Conservation (phyloP, 1,140 invertebrate genomes). For the Aradophagus sp. region DNA sequence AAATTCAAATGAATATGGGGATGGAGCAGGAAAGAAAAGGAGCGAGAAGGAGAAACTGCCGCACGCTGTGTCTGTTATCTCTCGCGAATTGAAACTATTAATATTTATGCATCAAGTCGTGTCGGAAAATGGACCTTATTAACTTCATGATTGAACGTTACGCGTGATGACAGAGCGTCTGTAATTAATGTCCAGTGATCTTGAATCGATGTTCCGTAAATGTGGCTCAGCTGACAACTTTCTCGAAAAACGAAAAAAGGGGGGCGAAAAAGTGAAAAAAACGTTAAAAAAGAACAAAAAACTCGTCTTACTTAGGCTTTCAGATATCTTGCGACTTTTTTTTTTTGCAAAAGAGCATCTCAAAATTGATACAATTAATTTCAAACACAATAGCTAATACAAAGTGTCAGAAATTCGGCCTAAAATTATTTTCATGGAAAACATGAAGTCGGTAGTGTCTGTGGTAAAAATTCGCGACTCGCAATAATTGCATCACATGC, state of each 20-base stretch:
- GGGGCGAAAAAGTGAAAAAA: no score
- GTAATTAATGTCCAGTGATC: conserved; percentile 57
- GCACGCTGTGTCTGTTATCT: no score
- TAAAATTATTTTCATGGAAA: no score
- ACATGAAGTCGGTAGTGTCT: no score
- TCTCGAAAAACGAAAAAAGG: conserved; percentile 1
- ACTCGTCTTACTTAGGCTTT: background rate
- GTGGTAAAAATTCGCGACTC: no score
- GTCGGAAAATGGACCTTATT: conserved; percentile 63
- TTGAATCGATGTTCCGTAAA: conserved; percentile 50
- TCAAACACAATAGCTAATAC: no score
- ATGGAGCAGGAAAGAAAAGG: no score
- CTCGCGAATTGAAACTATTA: conserved; percentile 29
- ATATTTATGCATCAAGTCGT: conserved; percentile 39
- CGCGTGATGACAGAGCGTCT: conserved; percentile 59
- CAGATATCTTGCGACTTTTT: background rate
- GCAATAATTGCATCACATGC: no score
- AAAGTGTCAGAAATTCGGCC: no score
- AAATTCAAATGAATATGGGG: no score
- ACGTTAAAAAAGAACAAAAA: background rate
- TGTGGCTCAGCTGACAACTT: conserved; percentile 41
- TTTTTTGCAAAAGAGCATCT: conserved; percentile 7
- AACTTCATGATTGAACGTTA: conserved; percentile 65
- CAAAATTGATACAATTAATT: no score
- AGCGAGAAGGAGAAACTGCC: no score